Percentiles rank a stretch among this genome's conserved stretches.
These are phyloP conservation scores for Rhaphigaster nebulosa DNA, from an alignment of 2,888 invertebrate species.

Conservation along the genomic window DNA sequence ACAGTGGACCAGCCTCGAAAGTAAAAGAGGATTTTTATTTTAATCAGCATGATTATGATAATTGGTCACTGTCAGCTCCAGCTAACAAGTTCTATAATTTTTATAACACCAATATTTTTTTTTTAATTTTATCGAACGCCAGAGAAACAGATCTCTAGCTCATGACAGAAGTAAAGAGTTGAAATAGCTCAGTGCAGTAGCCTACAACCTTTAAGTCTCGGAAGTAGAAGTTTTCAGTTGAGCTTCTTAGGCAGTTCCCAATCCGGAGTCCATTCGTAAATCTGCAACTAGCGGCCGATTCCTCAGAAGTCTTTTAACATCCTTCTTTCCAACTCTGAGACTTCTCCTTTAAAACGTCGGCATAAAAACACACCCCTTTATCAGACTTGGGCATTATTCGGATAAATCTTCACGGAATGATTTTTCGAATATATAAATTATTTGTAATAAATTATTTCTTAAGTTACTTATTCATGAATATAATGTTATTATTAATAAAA, in stretches of 20 bases:
- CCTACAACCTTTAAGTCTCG: background rate
- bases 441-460: background rate
- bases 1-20: too few relatives aligned
- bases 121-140: background rate
- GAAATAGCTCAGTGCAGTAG: background rate
- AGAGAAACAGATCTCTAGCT: background rate
- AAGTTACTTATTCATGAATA: background rate
- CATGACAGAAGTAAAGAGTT: background rate
- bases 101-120: background rate
- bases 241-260: conserved; percentile 42
- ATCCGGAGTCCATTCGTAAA: conserved; percentile 36
- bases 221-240: conserved; percentile 27
- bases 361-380: background rate
- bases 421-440: background rate
- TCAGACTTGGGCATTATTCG: background rate
- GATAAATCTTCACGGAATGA: background rate
- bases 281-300: conserved; percentile 27
- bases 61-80: too few relatives aligned
- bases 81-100: too few relatives aligned
- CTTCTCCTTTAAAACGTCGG: conserved; percentile 24
- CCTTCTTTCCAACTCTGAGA: conserved; percentile 25
- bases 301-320: conserved; percentile 27
- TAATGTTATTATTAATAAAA: too few relatives aligned
- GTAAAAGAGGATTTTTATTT: too few relatives aligned
- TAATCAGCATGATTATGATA: too few relatives aligned